phyloP scores from a whole-genome alignment of 2,113 vertebrate genomes.

The Ammospiza caudacuta region DNA sequence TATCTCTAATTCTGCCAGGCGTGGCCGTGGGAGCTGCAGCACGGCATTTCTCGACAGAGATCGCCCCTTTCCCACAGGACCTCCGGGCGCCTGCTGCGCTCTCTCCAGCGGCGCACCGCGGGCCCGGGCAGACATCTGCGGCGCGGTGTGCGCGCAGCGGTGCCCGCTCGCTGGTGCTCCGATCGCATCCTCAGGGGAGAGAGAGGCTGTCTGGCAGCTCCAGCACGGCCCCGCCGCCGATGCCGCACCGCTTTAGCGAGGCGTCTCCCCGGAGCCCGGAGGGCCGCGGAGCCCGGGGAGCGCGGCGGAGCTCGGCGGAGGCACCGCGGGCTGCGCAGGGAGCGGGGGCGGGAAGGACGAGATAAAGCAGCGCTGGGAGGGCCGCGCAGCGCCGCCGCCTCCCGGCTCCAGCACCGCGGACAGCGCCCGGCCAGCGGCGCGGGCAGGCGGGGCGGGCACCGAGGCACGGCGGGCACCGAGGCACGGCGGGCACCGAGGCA shows the following conservation, averaged over 20 bases:
- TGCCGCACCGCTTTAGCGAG: background rate
- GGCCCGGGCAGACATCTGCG: background rate
- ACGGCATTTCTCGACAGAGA: background rate
- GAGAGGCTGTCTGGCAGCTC: background rate
- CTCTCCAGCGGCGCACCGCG: fast-evolving
- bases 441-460: background rate
- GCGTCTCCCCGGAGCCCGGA: background rate
- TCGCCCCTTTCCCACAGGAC: background rate
- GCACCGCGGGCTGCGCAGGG: no score
- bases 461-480: background rate
- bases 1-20: background rate
- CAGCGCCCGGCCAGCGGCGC: background rate
- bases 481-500: background rate
- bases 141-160: background rate
- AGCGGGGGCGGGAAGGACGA: no score
- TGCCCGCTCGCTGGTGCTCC: fast-evolving
- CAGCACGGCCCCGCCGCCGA: background rate
- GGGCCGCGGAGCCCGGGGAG: no score
- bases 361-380: background rate
- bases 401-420: slow-evolving; percentile 18
- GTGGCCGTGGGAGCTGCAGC: background rate
- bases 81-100: background rate
- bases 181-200: background rate
- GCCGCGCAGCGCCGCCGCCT: background rate
- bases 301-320: background rate